Evolutionary conservation across 2,797 vertebrate genomes (phyloP), one percentile per base, ranked within the genome.

Genomic region (Acropternis orthonyx): DNA sequence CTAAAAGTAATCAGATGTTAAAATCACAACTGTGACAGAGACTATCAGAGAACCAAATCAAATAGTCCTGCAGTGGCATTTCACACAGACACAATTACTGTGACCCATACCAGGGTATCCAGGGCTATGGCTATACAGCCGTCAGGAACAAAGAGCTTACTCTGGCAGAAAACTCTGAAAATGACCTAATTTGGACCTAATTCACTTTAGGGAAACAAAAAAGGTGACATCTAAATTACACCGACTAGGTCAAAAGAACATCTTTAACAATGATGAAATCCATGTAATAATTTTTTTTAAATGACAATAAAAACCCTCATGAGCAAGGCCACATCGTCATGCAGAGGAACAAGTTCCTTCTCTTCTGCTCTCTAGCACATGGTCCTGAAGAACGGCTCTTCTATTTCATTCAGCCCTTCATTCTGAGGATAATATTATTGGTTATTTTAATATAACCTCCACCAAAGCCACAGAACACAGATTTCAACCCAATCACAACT

Each of bases 291-390:
- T 44, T 65, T 54, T 54, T 51, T 22, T 73, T 19, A 68, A 65
- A 16, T n/a, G 49, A 52, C 34, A 88, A 20, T 51, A 58, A 78
- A 67, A 49, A 24, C 58, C 46, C 71, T 54, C 43, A 65, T 0
- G 7, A 74, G 8, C 41, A 51, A 46, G n/a, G 20, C 16, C n/a
- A 26, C 21, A 37, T 18, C 0, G 0, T 14, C n/a, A 44, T 7
- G 49, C 4, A 48, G 28, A 61, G 34, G 59, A 86, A 91, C 8
- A 34, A 28, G n/a, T 17, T 78, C 23, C 12, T 11, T 61, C 62
- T 72, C 28, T 14, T 52, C 68, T 44, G 62, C 39, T 59, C 67
- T 63, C 23, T 11, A 83, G 54, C 37, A 71, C 30, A 13, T 0
- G 0, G 8, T 85, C 28, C 46, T 66, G 7, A 41, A 18, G 8